Conservation (phyloP, 2,797 vertebrate species). For the Uromys caudimaculatus region DNA sequence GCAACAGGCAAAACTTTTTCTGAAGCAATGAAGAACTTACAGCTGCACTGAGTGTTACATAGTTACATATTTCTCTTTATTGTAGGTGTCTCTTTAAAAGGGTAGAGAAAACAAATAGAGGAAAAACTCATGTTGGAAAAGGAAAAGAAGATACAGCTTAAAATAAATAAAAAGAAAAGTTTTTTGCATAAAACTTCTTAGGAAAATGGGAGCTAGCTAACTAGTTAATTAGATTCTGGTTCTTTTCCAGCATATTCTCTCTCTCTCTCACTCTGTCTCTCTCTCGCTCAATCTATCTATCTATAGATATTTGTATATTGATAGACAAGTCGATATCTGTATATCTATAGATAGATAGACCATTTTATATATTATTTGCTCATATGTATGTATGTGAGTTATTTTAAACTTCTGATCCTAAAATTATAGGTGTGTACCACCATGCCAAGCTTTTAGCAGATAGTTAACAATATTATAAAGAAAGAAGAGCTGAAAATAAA, state of each 20-base stretch:
- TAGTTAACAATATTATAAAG: neutral
- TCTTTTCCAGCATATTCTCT: neutral
- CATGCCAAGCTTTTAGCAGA: neutral
- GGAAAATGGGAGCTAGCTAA: neutral
- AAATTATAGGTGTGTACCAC: neutral
- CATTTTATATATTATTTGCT: neutral
- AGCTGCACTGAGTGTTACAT: constrained; percentile 23
- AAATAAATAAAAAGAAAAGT: neutral
- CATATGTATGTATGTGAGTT: neutral
- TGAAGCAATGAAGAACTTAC: constrained; percentile 49
- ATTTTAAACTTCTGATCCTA: neutral
- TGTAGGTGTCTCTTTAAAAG: constrained; percentile 56
- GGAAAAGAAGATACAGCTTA: constrained; percentile 41
- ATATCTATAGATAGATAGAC: neutral
- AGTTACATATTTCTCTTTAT: constrained; percentile 47
- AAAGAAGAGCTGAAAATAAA: neutral
- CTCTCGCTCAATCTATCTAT: neutral
- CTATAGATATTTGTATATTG: neutral
- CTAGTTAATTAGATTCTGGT: neutral
- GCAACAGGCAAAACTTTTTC: constrained; percentile 58
- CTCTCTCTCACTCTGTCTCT: neutral
- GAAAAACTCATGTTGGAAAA: constrained; percentile 4
- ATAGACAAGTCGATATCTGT: neutral
- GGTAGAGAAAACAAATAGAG: constrained; percentile 43
- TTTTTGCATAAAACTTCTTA: neutral